Base-by-base conservation (phyloP, 2,888 invertebrate genomes). In the Clanis bilineata region DNA sequence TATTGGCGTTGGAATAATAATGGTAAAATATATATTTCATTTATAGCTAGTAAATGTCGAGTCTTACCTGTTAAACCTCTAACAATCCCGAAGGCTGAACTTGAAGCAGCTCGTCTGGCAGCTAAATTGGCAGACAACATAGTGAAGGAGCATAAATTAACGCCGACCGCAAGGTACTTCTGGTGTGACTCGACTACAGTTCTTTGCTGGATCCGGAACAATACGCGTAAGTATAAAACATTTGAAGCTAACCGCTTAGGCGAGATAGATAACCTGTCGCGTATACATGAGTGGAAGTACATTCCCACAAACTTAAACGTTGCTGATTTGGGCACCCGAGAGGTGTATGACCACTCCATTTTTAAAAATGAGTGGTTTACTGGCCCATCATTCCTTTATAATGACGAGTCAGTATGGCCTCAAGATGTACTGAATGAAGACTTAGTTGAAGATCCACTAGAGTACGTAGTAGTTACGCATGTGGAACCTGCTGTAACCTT, bases 201-300 rank as follows among this genome's bases (percentile, higher is more conserved):
- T 1, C 44, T 75, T 7, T 62, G 65, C 5, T 71, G 70, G 71
- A 64, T 70, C 12, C 54, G 60, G 15, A 68, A 66, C 22, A 56
- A 65, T 6, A 54, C 45, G 5, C 60, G 68, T 0, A 56, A 25
- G 15, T 71, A 73, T 39, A 67, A 69, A 59, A 9, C 58, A 1
- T 73, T 65, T 51, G 58, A 65, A 0, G 67, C 69, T 1, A 60
- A 73, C 23, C 58, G 72, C 7, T 44, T 73, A 0, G 70, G 70
- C 0, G 71, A 72, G 28, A 67, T 72, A 7, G 73, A 72, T 39
- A 69, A 70, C 15, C 25, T 64, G 0, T 66, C 63, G 10, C 23
- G 43, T 6, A 51, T 55, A 2, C 18, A 56, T 0, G 66, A 76
- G 7, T 79, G 77, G 77, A 51, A 62, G 32, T 75, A 73, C 59